Base-by-base conservation (phyloP, 2,797 vertebrate species). In the Aplochiton taeniatus region DNA sequence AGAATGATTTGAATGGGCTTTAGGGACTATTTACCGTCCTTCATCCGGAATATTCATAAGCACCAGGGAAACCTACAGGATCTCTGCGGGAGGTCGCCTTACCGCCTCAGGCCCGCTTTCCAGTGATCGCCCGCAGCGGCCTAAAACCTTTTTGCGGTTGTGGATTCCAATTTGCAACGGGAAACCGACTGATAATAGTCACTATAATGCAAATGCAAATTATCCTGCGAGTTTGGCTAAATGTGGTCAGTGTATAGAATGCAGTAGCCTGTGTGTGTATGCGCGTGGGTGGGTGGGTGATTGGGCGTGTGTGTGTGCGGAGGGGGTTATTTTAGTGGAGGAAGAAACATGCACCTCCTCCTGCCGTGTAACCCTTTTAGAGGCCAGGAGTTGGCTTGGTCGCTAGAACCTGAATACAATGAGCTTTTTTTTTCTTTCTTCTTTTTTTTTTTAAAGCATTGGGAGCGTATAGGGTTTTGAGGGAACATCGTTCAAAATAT, bases 141-240 rank as follows among this genome's bases (percentile, higher is more conserved):
- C 83, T 76, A 77, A 87, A 87, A 79, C 75, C 87, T 82, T 87
- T 88, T 84, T 84, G 83, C 80, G 84, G 69, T 83, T 80, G 78
- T 87, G 77, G 85, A 85, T 87, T 83, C 83, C 88, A 85, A 91
- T 91, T 92, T 89, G 86, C 86, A 89, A 89, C 88, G 88, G 88
- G 86, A 93, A 91, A 89, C 83, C 70, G 67, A 61, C 74, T 80
- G 73, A 88, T 89, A 90, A 92, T 90, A 85, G 85, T 69, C 79
- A 81, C 70, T 66, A 88, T 89, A 88, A 92, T 92, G 80, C 80
- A 84, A 87, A 94, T 92, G 90, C 86, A 86, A 92, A 94, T 92
- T 83, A 89, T 81, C 65, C 61, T 72, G 20, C 17, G 63, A 52
- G 55, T 73, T 43, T 75, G 78, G 81, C 51, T 59, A 75, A 67